Base-by-base conservation (phyloP, 2,888 invertebrate species). In the Esperia sulphurella region DNA sequence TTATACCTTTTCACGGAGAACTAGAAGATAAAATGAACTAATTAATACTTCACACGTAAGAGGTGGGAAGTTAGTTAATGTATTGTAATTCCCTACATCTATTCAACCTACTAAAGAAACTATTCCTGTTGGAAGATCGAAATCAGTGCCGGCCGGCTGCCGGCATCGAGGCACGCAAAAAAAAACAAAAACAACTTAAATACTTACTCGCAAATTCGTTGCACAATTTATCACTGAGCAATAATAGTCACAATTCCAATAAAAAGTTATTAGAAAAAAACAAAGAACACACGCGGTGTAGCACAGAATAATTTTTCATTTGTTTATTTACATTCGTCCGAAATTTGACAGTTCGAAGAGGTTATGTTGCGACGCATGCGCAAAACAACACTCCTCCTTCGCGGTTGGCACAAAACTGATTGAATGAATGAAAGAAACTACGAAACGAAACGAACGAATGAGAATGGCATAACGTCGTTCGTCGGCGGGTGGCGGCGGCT, bases 281-380 rank as follows among this genome's bases (percentile, higher is more conserved):
- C 9, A n/a, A 56, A 52, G 56, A 56, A 60, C 49, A 56, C 55
- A 54, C 57, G 53, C 53, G 51, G 49, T 57, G 67, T 71, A 63
- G 68, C 71, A 77, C 84, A 67, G 70, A 64, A 65, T 14, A 4
- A 64, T 65, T 57, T 21, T 65, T 73, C 84, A 84, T 82, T 84
- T 82, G 79, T 83, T 83, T 86, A 79, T 83, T 85, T 85, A 82
- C 83, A 76, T 79, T 71, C 68, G 69, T 72, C 75, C 75, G 74
- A 73, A 74, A 68, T 71, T 69, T 78, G 81, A 79, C 79, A 78
- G 76, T 72, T 65, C 69, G 73, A 55, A 63, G 57, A 53, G 58
- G 31, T 37, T 55, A 45, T 45, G 61, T 21, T 13, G 28, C 51
- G 45, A 60, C 87, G 85, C 85, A 83, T 83, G 86, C 88, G 87